Evolutionary conservation across 2,113 vertebrate genomes (phyloP).

Genomic region (Aramus guarauna): DNA sequence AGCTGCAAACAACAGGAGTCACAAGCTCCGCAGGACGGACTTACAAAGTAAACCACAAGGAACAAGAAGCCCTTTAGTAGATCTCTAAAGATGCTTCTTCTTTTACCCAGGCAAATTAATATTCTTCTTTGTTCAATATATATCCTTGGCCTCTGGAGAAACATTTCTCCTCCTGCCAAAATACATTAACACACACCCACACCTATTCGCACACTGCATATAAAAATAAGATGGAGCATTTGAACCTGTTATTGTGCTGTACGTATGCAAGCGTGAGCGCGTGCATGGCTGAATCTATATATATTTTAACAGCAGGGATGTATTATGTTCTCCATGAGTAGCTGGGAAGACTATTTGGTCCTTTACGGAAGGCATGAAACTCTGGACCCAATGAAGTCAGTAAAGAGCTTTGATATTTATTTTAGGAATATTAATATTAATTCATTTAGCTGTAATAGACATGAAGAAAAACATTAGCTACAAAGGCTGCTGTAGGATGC

Average conservation of each 20-base stretch:
- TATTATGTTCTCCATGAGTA: background rate
- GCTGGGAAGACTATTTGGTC: background rate
- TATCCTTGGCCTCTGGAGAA: background rate
- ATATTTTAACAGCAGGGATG: background rate
- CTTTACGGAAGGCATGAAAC: background rate
- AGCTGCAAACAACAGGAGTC: background rate
- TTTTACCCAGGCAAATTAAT: constrained; percentile 37
- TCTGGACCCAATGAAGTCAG: background rate
- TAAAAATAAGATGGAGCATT: background rate
- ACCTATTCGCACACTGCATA: background rate
- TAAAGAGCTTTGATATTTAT: background rate
- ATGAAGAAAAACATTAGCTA: background rate
- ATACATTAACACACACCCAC: constrained; percentile 27
- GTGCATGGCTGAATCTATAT: background rate
- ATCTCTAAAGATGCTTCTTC: background rate
- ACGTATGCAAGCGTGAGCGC: background rate
- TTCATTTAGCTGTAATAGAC: background rate
- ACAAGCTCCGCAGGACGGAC: background rate
- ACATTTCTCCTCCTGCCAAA: constrained; percentile 44
- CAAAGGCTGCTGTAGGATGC: background rate
- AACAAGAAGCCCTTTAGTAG: background rate
- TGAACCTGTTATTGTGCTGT: background rate
- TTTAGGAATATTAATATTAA: background rate
- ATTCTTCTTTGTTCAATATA: background rate
- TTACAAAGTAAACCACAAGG: background rate